Evolutionary conservation across 2,113 vertebrate species (phyloP).

Genomic region (Crypturellus undulatus): DNA sequence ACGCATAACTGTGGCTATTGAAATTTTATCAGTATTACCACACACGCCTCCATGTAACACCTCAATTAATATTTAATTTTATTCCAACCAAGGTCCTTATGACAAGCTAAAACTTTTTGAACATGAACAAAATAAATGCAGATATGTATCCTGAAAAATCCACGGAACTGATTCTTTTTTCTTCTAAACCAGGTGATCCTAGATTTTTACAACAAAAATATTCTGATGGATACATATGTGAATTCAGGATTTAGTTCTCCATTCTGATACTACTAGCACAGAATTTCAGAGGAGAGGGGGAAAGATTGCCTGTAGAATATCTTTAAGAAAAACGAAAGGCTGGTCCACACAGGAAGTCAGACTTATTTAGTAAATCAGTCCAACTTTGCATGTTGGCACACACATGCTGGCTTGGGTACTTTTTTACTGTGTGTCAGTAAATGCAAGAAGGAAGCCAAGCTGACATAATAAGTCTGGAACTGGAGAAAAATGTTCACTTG

Average conservation of each 20-base stretch:
- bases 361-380: constrained; percentile 39
- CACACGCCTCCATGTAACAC: constrained; percentile 24
- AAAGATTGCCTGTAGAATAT: not conserved
- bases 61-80: constrained; percentile 52
- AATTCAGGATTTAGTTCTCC: not conserved
- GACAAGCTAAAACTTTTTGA: not conserved
- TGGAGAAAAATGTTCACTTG: constrained; percentile 5
- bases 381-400: not conserved
- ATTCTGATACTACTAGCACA: not conserved
- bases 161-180: not conserved
- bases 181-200: not conserved
- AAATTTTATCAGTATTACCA: constrained; percentile 33
- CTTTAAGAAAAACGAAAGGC: not conserved
- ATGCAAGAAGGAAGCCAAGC: constrained; percentile 43
- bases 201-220: not conserved
- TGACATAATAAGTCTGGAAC: constrained; percentile 32
- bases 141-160: not conserved
- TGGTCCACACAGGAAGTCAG: not conserved
- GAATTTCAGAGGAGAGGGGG: not conserved
- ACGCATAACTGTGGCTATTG: not conserved
- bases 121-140: not conserved
- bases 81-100: not conserved
- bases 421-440: constrained; percentile 45
- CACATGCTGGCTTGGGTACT: constrained; percentile 54
- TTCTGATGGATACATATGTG: not conserved